Percentiles rank a stretch among this genome's conserved stretches.
These are phyloP conservation scores for Paramormyrops kingsleyae DNA, from an alignment of 2,113 vertebrate genomes.

Conservation along the genomic window DNA sequence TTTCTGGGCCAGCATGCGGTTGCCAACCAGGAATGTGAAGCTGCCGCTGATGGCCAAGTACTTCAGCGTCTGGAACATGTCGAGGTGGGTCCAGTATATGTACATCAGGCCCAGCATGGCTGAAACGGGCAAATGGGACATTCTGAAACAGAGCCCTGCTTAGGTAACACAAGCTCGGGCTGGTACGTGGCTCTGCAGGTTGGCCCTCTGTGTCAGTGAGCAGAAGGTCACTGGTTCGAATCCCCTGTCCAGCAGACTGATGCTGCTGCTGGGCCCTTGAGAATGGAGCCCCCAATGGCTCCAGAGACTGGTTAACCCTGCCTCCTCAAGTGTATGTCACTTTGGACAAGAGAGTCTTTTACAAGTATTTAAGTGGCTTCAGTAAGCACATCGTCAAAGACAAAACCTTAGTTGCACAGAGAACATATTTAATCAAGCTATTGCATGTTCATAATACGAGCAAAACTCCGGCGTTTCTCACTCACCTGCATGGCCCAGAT, in stretches of 20 bases:
- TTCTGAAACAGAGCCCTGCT: background rate
- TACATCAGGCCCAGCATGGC: constrained; percentile 96
- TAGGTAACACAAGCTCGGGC: background rate
- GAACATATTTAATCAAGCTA: background rate
- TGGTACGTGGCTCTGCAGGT: background rate
- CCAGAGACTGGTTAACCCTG: background rate
- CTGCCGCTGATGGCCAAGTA: constrained; percentile 90
- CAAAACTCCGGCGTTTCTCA: background rate
- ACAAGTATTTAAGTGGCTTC: background rate
- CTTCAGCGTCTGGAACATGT: constrained; percentile 99
- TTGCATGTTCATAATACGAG: background rate
- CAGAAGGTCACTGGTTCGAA: background rate
- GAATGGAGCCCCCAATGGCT: background rate
- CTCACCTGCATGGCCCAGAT: constrained; percentile 91
- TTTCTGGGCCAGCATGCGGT: constrained; percentile 97
- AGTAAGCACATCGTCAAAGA: background rate
- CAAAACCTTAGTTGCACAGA: background rate
- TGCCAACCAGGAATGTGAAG: constrained; percentile 92
- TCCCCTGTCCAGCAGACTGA: background rate
- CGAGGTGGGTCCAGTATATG: constrained; percentile 94
- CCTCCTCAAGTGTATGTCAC: background rate
- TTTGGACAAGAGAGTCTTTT: background rate
- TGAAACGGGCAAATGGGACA: constrained; percentile 43
- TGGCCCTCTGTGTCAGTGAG: background rate
- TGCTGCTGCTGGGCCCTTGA: background rate